Evolutionary conservation across 2,113 vertebrate species (phyloP).

Genomic region (Coptodon rendalli): DNA sequence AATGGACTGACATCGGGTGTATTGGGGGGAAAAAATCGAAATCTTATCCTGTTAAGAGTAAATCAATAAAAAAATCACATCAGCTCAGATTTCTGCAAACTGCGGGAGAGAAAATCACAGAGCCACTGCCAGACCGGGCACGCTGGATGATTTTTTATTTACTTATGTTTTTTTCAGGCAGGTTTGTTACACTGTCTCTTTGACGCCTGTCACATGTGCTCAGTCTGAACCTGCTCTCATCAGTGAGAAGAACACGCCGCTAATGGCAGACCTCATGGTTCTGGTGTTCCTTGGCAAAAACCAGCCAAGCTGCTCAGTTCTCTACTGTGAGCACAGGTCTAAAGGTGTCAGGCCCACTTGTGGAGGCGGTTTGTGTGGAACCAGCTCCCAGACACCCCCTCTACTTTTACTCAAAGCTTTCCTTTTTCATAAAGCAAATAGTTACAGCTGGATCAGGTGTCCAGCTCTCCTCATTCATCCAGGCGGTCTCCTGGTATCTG

Average conservation of each 20-base stretch:
- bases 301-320: neutral
- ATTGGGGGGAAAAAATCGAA: constrained; percentile 76
- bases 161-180: neutral
- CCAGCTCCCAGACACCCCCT: too few species aligned
- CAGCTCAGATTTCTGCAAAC: neutral
- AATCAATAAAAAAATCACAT: neutral
- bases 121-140: neutral
- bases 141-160: accelerated
- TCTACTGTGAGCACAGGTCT: neutral
- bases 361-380: neutral
- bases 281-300: neutral
- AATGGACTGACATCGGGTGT: constrained; percentile 97
- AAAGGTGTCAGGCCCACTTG: neutral
- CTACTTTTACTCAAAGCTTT: too few species aligned
- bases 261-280: neutral
- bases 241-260: neutral
- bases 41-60: constrained; percentile 90
- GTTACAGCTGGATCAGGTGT: too few species aligned
- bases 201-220: neutral
- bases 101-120: neutral
- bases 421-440: too few species aligned
- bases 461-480: too few species aligned
- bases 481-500: too few species aligned
- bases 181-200: neutral
- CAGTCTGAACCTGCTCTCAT: neutral